Evolutionary conservation across 2,113 vertebrate genomes (phyloP), one percentile per base, ranked within the genome.

Genomic region (Corythaixoides concolor): DNA sequence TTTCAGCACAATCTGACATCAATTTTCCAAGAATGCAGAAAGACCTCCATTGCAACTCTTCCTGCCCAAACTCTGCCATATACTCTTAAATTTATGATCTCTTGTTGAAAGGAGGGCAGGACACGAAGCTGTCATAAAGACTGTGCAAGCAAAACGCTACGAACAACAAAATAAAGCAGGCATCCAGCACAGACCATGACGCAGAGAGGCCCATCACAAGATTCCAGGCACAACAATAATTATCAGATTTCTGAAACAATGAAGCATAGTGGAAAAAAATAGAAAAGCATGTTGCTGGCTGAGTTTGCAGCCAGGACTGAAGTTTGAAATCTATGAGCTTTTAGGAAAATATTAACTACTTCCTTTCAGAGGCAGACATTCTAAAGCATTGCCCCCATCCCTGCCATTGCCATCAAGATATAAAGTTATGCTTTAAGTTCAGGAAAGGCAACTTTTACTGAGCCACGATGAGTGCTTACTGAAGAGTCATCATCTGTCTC

Each of bases 171-270:
- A 69, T 56, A 92, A 87, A 64, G 45, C 32, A 76, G 50, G 23
- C 52, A 50, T 33, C 62, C 41, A 87, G 37, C 43, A 81, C 16
- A 87, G 56, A 26, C 52, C 62, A 7, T 35, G 75, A 92, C 1
- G 5, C 22, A 72, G 5, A 60, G 39, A 81, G 30, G 21, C 19
- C n/a, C 32, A 74, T 68, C 60, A 80, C 56, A 90, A 94, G 37
- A 92, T 56, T 75, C 28, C 70, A 82, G 53, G 27, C 53, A 86
- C 76, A 92, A 91, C 0, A 10, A 41, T 66, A 93, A 88, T 83
- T 43, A 80, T 37, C 47, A 77, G 55, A 90, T 93, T 93, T 95
- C 58, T 90, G 78, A 77, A 94, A 91, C 45, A 80, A 90, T 45
- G 15, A 86, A 89, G 53, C 53, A 63, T 18, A 15, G 20, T 0